These are phyloP conservation scores for Caenorhabditis uteleia DNA, from an alignment of 2,888 invertebrate genomes.

Conservation along the genomic window DNA sequence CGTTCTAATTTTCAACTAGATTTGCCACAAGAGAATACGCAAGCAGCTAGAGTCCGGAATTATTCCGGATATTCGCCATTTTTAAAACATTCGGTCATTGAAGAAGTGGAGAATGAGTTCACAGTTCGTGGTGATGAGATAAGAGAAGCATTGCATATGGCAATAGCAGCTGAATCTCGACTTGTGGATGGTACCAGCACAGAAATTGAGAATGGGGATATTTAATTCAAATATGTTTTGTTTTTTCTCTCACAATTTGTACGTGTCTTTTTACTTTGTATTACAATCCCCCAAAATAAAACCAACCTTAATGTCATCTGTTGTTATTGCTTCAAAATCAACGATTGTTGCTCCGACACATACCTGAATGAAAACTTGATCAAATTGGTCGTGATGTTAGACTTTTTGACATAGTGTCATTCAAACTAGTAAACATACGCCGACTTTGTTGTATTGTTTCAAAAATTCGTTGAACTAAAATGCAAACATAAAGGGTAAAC, in stretches of 20 bases:
- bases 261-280: neutral
- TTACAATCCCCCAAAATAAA: neutral
- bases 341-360: slow-evolving; percentile 69
- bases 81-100: slow-evolving; percentile 27
- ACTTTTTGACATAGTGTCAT: too few relatives aligned
- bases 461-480: slow-evolving; percentile 10
- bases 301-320: slow-evolving; percentile 73
- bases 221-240: too few relatives aligned
- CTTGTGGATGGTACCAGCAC: too few relatives aligned
- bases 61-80: slow-evolving; percentile 30
- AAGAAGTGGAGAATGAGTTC: slow-evolving; percentile 36
- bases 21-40: neutral
- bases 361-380: slow-evolving; percentile 47
- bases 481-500: slow-evolving; percentile 7
- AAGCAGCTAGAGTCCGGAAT: slow-evolving; percentile 2
- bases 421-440: slow-evolving; percentile 26
- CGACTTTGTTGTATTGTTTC: slow-evolving; percentile 23
- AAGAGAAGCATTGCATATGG: slow-evolving; percentile 20
- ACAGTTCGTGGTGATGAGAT: slow-evolving; percentile 35
- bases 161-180: slow-evolving; percentile 23
- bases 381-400: slow-evolving; percentile 7
- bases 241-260: neutral
- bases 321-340: slow-evolving; percentile 65
- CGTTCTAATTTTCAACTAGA: slow-evolving; percentile 7
- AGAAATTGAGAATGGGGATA: too few relatives aligned